These are phyloP conservation scores for fruit fly (Drosophila melanogaster) DNA, from an alignment of 1,140 invertebrate species.

Conservation along the genomic window Release_6_plus_ISO1_MT NT_037436.4:19654501-19655000, in stretches of 20 bases:
- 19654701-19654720: slow-evolving; percentile 30
- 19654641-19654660: slow-evolving; percentile 32
- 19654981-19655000: too few species aligned
- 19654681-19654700: slow-evolving; percentile 34
- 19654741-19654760: background rate
- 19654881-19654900: too few species aligned
- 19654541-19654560: background rate
- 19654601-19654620: slow-evolving; percentile 55
- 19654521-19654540: slow-evolving; percentile 54
- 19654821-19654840: too few species aligned
- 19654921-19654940: too few species aligned
- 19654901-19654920: too few species aligned
- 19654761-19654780: background rate
- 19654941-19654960: too few species aligned
- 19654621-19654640: slow-evolving; percentile 67
- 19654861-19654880: too few species aligned
- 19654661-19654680: background rate
- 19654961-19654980: too few species aligned
- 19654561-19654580: slow-evolving; percentile 20
- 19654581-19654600: slow-evolving; percentile 43
- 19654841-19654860: too few species aligned
- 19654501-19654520: slow-evolving; percentile 82
- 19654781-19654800: background rate
- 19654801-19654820: too few species aligned
- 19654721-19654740: slow-evolving; percentile 1